Evolutionary conservation across 2,888 invertebrate genomes (phyloP), one percentile per base, ranked within the genome.

Genomic region (Lissonota sp.): DNA sequence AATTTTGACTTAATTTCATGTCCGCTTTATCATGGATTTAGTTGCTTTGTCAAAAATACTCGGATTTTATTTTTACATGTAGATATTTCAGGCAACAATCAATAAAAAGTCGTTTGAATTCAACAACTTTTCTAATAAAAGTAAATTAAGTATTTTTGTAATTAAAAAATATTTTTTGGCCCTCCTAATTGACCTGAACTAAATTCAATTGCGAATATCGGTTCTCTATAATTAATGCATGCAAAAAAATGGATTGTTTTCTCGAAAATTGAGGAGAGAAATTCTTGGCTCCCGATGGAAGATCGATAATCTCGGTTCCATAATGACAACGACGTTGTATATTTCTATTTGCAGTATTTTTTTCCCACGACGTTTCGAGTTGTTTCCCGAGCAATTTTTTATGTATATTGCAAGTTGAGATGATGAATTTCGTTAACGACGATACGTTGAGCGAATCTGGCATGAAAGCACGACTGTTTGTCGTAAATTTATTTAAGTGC

Each of bases 381-480:
- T 6, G 49, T 49, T 4, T n/a, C 5, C 4, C n/a, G 12, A 12
- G 12, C 7, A 53, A 53, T 53, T 16, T 16, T 53, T 53, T 6
- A 12, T 5, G 51, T 66, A 8, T 67, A 37, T 42, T 42, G 51
- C 53, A 44, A 42, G 26, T 26, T 26, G 3, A n/a, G 14, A 74
- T 69, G 67, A 75, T 71, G 69, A 60, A 69, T 79, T 67, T 60
- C 42, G 51, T 10, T 39, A 57, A 66, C 69, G 42, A 55, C 49
- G 8, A 55, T 46, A 51, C 83, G 85, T 80, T 82, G 66, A 85
- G 73, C 84, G 84, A 78, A 83, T 84, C 83, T 84, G 84, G 84
- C 83, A 83, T 81, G n/a, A 66, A 10, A 8, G 71, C 66, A 46
- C n/a, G 40, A 12, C 63, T 71, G 80, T 83, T 82, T 75, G 55